Percentiles rank a stretch among this genome's conserved stretches.
Conservation (phyloP, 2,113 vertebrate genomes). For the Apteryx mantelli region DNA sequence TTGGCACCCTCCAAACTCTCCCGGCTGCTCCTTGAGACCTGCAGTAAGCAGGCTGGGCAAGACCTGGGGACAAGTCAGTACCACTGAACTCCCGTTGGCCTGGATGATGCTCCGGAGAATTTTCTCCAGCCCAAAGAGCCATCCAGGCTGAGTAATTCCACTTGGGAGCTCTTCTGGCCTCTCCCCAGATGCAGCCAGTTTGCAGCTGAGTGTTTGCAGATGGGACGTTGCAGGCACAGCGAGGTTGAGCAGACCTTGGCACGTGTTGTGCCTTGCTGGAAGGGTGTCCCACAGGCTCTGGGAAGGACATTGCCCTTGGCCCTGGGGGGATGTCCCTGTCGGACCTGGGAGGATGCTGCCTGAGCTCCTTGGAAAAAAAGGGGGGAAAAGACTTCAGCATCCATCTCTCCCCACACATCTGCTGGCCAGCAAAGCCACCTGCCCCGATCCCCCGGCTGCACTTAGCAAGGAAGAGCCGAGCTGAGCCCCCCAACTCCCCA, state of each 20-base stretch:
- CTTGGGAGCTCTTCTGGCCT: not conserved
- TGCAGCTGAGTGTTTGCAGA: not conserved
- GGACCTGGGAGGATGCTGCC: not conserved
- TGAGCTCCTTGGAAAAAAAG: not conserved
- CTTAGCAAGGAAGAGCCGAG: not conserved
- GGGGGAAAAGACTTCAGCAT: accelerated
- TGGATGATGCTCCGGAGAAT: not conserved
- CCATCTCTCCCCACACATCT: not conserved
- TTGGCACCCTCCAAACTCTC: not conserved
- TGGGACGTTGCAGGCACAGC: not conserved
- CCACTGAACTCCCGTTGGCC: not conserved
- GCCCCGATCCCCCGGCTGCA: too few relatives aligned
- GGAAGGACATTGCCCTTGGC: not conserved
- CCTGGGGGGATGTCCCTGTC: not conserved
- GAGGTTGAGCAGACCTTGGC: not conserved
- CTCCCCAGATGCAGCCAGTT: not conserved
- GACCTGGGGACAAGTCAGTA: not conserved
- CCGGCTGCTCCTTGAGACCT: not conserved
- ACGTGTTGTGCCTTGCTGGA: not conserved
- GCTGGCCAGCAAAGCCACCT: not conserved
- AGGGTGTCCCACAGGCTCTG: not conserved
- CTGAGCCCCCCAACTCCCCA: not conserved
- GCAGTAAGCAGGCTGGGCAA: not conserved
- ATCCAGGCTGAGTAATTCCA: not conserved
- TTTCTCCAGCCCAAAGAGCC: not conserved